Base-by-base conservation (phyloP, 2,113 vertebrate genomes). In the Nycticorax nycticorax region DNA sequence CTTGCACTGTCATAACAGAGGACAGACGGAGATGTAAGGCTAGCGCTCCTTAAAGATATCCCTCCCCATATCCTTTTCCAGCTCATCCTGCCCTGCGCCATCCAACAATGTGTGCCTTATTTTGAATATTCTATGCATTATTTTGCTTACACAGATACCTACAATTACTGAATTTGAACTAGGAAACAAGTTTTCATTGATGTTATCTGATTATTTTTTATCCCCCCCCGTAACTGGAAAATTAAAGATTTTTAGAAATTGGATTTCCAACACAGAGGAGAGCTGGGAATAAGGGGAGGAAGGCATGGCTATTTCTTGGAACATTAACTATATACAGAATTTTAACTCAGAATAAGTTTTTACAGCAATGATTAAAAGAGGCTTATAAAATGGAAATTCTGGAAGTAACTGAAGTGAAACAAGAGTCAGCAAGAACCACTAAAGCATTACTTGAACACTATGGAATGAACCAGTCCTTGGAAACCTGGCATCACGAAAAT, bases 321-420 rank as follows among this genome's bases (percentile, higher is more conserved):
- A 80, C 63, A 75, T 57, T 67, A 91, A 62, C 57, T 73, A 48
- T 39, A 62, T 41, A 72, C 13, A 78, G 23, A 92, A 78, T 90
- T 93, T 72, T 53, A 77, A 71, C 24, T 75, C n/a, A 75, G 59
- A 94, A 52, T 32, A 19, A 52, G 52, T 85, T 95, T 95, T 96
- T 90, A 85, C 32, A 92, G 33, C 28, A 77, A 22, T 43, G 56
- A 72, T 77, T 92, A 95, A 77, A 88, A 90, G 27, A 88, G 11
- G 24, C 69, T 94, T 95, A 80, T 69, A 87, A 93, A 89, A 95
- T 77, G n/a, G n/a, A 96, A 95, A 92, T 68, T 27, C 59, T 89
- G 85, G 35, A 76, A 85, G 27, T 50, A 93, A 91, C 45, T 83
- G 37, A 81, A 81, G n/a, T 82, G 69, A 72, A 88, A 74, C 35